phyloP scores from a whole-genome alignment of 1,140 invertebrate genomes.

The Bombus huntii region DNA sequence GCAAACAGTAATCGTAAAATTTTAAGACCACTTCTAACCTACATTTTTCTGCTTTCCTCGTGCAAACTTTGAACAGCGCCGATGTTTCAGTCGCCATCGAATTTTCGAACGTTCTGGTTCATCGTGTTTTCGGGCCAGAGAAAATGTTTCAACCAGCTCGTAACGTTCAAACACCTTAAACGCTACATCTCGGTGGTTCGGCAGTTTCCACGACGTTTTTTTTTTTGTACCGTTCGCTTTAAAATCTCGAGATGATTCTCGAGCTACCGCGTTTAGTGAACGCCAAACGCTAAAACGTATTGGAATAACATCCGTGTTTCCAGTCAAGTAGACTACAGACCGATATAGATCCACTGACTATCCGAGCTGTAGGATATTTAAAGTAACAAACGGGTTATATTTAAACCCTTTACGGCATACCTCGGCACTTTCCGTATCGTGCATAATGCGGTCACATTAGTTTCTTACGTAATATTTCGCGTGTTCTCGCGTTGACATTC shows the following conservation, averaged over 20 bases:
- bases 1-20: constrained; percentile 9
- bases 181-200: neutral
- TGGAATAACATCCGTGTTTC: constrained; percentile 53
- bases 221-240: neutral
- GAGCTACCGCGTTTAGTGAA: constrained; percentile 16
- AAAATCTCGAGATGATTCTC: neutral
- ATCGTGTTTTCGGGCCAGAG: neutral
- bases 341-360: constrained; percentile 45
- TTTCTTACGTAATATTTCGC: constrained; percentile 21
- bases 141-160: neutral
- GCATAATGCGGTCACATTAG: constrained; percentile 45
- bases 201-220: neutral
- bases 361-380: constrained; percentile 42
- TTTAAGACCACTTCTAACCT: neutral
- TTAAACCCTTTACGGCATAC: constrained; percentile 40
- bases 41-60: neutral
- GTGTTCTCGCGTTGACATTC: neutral
- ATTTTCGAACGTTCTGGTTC: neutral
- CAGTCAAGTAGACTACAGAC: constrained; percentile 38
- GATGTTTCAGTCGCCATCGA: constrained; percentile 1
- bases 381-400: constrained; percentile 55
- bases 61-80: neutral
- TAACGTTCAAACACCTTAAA: neutral
- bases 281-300: constrained; percentile 27
- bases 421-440: constrained; percentile 17